Evolutionary conservation across 2,113 vertebrate genomes (phyloP), one percentile per base, ranked within the genome.

Genomic region (Syngnathus floridae): DNA sequence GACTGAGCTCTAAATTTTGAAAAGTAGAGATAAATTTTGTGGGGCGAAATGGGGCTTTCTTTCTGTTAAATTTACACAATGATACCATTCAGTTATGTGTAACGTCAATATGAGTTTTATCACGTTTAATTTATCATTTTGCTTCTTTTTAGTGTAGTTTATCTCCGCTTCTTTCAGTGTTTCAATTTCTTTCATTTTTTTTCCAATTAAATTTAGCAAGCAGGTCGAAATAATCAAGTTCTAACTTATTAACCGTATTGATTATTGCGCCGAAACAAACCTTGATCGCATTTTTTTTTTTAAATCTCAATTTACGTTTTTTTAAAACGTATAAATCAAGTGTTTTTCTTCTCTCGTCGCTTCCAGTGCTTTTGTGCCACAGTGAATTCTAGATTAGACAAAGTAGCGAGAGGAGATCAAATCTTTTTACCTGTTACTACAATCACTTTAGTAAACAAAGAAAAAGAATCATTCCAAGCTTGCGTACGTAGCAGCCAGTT

Each of bases 311-410:
- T n/a, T 49, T 19, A 13, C 8, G 4, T 31, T 31, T 13, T 26
- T 13, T 5, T n/a, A n/a, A 26, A 54, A 54, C 10, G 11, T 54
- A 13, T 22, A 13, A 54, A 26, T 52, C n/a, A 52, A 21, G 37
- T 40, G 8, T 7, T 59, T n/a, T 38, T 38, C 4, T 56, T 62
- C 48, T 12, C 0, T 65, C 64, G 37, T 51, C 3, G 46, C 59
- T 79, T 84, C 75, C 81, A 82, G 86, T 74, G 79, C 82, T 69
- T 80, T 83, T 81, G 78, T 22, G 75, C 71, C 79, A 70, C 69
- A n/a, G 7, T 56, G 75, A 71, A 21, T 61, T 60, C 48, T 82
- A 78, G 63, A 66, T 19, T 84, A 84, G 81, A 74, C 61, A 54
- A 60, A 19, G 75, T 31, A 67, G 60, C 43, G 36, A 43, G 62